Evolutionary conservation across 2,888 invertebrate species (phyloP), one percentile per base, ranked within the genome.

Genomic region (Dasypolia templi): DNA sequence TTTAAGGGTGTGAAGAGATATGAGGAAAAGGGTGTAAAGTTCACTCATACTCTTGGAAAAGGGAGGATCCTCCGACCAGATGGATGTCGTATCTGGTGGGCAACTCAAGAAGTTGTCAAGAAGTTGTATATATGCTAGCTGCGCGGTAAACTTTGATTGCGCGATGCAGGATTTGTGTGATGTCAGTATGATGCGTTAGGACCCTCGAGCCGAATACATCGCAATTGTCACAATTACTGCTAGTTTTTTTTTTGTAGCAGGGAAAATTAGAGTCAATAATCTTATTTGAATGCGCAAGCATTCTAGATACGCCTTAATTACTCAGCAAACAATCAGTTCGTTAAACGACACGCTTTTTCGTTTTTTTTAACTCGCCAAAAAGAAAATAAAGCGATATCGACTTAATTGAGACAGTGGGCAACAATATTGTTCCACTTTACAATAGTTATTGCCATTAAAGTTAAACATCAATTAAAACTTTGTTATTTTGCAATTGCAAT

Each of bases 391-490:
- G 11, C 66, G 11, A 42, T 58, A 42, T 49, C 56, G 66, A 29
- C 19, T 55, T 22, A 59, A 81, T 74, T 81, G 29, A 39, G 26
- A 65, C 53, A 81, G 46, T 53, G 42, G 39, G n/a, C 7, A 51
- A 64, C 64, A 76, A 67, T 58, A 81, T 61, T 66, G 62, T 19
- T 76, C 62, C 53, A 62, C 65, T 79, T 80, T 63, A 56, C 32
- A 81, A 69, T 56, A 58, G n/a, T 81, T 76, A 81, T 69, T 53
- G 65, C 69, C 26, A 69, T 76, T 58, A 51, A 76, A 81, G 61
- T 81, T 70, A 62, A 77, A 66, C 77, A 76, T 58, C 77, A 70
- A 79, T 81, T 76, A 58, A 81, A 79, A 79, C 82, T 79, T 79
- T 53, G 51, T 70, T 81, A 77, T 81, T 79, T 76, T 66, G 79